phyloP scores from a whole-genome alignment of 2,888 invertebrate genomes.

The Onchidella celtica region DNA sequence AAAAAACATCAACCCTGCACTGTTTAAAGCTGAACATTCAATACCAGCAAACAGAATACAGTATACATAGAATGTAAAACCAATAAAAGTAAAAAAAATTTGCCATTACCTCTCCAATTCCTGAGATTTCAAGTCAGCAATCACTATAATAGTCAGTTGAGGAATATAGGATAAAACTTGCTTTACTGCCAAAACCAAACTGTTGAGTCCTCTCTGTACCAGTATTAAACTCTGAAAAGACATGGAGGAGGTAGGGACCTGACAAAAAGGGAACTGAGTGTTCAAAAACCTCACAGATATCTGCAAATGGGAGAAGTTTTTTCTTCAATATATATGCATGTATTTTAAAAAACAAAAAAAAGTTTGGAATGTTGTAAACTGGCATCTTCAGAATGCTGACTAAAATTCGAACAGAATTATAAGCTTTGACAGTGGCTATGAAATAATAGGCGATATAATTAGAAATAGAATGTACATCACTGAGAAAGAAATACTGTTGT shows the following conservation, averaged over 20 bases:
- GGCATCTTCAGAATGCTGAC: too few species aligned
- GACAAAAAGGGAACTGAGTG: too few species aligned
- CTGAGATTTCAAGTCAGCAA: neutral
- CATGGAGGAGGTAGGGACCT: neutral
- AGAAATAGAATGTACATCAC: too few species aligned
- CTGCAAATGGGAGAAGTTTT: too few species aligned
- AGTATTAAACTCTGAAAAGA: slow-evolving; percentile 21
- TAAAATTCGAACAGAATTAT: too few species aligned
- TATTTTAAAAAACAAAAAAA: neutral
- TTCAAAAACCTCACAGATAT: too few species aligned
- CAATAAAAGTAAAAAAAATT: neutral
- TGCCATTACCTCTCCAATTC: neutral
- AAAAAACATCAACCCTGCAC: too few species aligned
- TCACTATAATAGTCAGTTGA: neutral
- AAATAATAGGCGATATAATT: too few species aligned
- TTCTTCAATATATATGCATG: neutral
- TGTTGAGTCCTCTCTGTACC: slow-evolving; percentile 18
- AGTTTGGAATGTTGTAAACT: too few species aligned
- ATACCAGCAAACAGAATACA: neutral
- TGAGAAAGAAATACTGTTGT: too few species aligned
- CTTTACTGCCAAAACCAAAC: neutral
- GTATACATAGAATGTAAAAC: neutral
- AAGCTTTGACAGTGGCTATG: too few species aligned
- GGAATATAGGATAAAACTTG: neutral
- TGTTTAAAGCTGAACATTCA: too few species aligned